These are phyloP conservation scores for Popillia japonica DNA, from an alignment of 1,140 invertebrate genomes.

Conservation along the genomic window DNA sequence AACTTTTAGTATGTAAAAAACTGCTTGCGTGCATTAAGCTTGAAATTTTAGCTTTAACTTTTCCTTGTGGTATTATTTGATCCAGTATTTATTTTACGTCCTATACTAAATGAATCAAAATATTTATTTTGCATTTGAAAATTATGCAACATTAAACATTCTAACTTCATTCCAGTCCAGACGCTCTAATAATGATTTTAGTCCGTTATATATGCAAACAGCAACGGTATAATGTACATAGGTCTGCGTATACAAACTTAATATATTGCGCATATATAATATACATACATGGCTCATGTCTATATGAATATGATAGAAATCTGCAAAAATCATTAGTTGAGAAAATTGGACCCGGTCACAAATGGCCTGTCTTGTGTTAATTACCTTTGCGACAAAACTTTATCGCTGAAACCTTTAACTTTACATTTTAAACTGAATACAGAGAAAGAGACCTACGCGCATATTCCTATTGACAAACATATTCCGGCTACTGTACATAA, in stretches of 20 bases:
- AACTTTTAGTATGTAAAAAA: no score
- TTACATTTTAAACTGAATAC: slow-evolving; percentile 13
- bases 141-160: no score
- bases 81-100: no score
- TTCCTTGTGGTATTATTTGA: no score
- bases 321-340: slow-evolving; percentile 25
- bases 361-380: slow-evolving; percentile 18
- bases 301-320: slow-evolving; percentile 10
- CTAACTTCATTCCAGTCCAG: no score
- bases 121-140: no score
- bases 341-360: slow-evolving; percentile 17
- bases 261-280: background rate
- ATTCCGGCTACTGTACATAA: slow-evolving; percentile 13
- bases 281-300: background rate
- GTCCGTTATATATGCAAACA: no score
- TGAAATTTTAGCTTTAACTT: no score
- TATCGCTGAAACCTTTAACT: background rate
- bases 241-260: background rate
- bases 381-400: slow-evolving; percentile 28
- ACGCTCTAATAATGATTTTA: no score
- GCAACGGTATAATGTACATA: background rate
- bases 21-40: no score
- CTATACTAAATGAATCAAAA: no score
- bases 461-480: slow-evolving; percentile 28
- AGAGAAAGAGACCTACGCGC: background rate